phyloP scores from a whole-genome alignment of 1,140 invertebrate species.

The Sycophaga agraensis region DNA sequence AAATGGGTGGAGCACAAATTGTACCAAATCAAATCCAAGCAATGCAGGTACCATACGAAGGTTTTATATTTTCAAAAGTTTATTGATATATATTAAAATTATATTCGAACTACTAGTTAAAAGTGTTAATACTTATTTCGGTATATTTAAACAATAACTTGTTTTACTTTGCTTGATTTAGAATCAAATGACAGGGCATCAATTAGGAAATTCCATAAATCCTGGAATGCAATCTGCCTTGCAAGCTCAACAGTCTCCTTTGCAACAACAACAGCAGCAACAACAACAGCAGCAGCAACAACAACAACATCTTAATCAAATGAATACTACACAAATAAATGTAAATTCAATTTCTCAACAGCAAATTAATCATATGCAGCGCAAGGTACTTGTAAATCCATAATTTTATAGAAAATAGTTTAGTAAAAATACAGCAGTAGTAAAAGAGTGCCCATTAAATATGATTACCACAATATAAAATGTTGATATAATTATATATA shows the following conservation, averaged over 20 bases:
- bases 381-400: conserved; percentile 44
- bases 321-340: conserved; percentile 12
- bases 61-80: no score
- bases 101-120: no score
- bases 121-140: no score
- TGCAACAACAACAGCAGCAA: no score
- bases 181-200: conserved; percentile 53
- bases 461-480: no score
- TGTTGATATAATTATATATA: no score
- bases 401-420: neutral
- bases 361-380: conserved; percentile 57
- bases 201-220: conserved; percentile 37
- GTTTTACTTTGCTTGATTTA: no score
- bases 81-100: no score
- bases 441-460: no score
- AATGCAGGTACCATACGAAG: conserved; percentile 51
- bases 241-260: conserved; percentile 38
- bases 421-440: no score
- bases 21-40: conserved; percentile 44
- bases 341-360: conserved; percentile 56
- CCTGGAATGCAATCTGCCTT: conserved; percentile 51
- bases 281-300: no score
- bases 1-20: conserved; percentile 36
- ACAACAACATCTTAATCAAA: conserved; percentile 43
- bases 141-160: no score